Percentiles rank a stretch among this genome's conserved stretches.
Evolutionary conservation across 1,140 invertebrate species (phyloP).

Genomic region (Achroia grisella): DNA sequence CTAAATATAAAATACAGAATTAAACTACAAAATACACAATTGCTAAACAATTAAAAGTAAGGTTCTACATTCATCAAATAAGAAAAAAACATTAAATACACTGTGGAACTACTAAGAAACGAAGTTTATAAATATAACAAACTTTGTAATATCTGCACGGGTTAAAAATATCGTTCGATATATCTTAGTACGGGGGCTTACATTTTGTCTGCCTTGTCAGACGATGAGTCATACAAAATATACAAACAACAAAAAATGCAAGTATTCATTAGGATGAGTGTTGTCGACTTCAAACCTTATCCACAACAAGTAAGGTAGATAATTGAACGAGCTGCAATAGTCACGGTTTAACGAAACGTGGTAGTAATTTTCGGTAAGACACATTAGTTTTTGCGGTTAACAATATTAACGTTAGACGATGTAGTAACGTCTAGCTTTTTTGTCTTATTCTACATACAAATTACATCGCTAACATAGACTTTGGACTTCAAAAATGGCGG

Average conservation of each 20-base stretch:
- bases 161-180: neutral
- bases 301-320: neutral
- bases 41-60: no score
- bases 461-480: no score
- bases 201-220: constrained; percentile 17
- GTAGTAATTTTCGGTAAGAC: constrained; percentile 32
- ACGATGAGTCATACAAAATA: constrained; percentile 26
- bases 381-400: constrained; percentile 29
- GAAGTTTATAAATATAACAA: neutral
- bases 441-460: no score
- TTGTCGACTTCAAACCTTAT: neutral
- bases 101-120: neutral
- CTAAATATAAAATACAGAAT: no score
- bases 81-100: neutral
- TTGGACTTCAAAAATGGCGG: no score
- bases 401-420: constrained; percentile 16
- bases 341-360: constrained; percentile 15
- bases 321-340: neutral
- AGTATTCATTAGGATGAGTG: neutral
- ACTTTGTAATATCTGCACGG: neutral
- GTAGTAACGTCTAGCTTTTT: constrained; percentile 12
- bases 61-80: no score
- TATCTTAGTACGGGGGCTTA: constrained; percentile 1
- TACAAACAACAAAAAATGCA: constrained; percentile 11
- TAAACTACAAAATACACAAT: no score